Conservation (phyloP, 2,797 vertebrate genomes). For the Phaenicophaeus curvirostris region DNA sequence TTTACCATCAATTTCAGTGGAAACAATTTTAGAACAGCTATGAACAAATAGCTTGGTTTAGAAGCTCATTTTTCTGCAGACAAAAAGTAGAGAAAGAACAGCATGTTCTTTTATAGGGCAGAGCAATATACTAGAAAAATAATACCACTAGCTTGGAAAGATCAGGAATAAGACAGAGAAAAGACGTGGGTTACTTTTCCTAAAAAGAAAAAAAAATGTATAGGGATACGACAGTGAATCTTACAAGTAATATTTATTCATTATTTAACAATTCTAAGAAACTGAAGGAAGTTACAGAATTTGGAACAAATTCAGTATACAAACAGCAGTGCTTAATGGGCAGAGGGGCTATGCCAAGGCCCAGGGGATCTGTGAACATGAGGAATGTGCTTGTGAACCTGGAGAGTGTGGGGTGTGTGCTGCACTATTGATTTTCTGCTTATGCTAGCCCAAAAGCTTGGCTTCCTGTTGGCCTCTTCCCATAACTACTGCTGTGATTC, state of each 20-base stretch:
- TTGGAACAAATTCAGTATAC: not conserved
- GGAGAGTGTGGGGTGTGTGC: not conserved
- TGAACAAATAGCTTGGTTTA: not conserved
- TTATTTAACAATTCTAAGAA: not conserved
- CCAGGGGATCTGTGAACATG: rapidly evolving
- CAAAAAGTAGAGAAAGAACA: not conserved
- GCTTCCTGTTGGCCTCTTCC: not conserved
- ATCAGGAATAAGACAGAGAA: not conserved
- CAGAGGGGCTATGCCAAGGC: rapidly evolving
- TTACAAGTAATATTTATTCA: not conserved
- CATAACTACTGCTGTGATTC: not conserved
- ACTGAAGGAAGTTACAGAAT: not conserved
- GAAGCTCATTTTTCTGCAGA: not conserved
- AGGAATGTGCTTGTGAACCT: not conserved
- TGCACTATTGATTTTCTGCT: not conserved
- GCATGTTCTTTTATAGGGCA: not conserved
- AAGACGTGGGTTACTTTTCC: not conserved
- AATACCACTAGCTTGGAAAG: not conserved
- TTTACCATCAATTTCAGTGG: not conserved
- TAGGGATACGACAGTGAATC: not conserved
- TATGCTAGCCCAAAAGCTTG: not conserved
- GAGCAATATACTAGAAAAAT: not conserved
- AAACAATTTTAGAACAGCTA: not conserved
- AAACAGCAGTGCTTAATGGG: rapidly evolving
- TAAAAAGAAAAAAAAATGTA: not conserved